Evolutionary conservation across 2,797 vertebrate genomes (phyloP), one percentile per base, ranked within the genome.

Genomic region (Ptychadena robeensis): DNA sequence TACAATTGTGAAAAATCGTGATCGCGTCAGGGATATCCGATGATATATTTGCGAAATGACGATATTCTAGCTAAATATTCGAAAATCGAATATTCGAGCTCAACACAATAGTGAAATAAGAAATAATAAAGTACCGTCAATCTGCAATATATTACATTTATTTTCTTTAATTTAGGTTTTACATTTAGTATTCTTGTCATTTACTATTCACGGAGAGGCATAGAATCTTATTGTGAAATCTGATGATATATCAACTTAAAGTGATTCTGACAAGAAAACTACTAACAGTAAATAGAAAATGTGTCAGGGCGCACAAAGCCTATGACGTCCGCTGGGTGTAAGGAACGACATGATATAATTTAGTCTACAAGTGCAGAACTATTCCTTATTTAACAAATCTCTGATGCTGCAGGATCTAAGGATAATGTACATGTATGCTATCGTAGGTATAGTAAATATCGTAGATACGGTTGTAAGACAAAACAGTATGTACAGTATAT

Each of bases 211-310:
- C 59, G 14, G 31, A 80, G 72, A 27, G 66, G 14, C 44, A 27
- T 35, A 57, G 9, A 35, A 6, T 32, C 32, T 72, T 80, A 25
- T 30, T 44, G 4, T n/a, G 9, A 80, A 6, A 30, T 27, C 27
- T 40, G 34, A 18, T n/a, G 12, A 34, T n/a, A 27, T 71, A 38
- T 59, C 4, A 11, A 10, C 34, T 69, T 57, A 69, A 59, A 79
- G 44, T 71, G 27, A 65, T 25, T 64, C 35, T 72, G 68, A 63
- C 68, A 80, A 65, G 57, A 37, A 64, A 69, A 72, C 72, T 38
- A 18, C 44, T 28, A 38, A 27, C 65, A 48, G 67, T 57, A 67
- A 53, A 67, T 53, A 48, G 61, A 63, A 80, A 63, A 71, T 61
- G 48, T 80, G 67, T 80, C 78, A 80, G 27, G 65, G 31, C 44